Percentiles rank a stretch among this genome's conserved stretches.
Evolutionary conservation across 2,113 vertebrate genomes (phyloP).

Genomic region (Lathamus discolor): DNA sequence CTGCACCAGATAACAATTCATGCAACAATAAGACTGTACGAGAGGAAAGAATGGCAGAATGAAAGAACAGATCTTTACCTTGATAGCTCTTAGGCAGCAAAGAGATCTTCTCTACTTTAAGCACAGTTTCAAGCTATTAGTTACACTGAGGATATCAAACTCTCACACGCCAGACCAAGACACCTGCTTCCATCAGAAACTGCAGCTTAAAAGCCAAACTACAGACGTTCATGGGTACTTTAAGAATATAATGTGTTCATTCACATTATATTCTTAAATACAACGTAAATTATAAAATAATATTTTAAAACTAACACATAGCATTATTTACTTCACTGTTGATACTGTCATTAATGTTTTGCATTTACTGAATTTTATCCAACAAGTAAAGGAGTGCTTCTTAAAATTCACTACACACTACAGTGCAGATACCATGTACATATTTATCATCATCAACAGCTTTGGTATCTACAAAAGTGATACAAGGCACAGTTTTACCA

Average conservation of each 20-base stretch:
- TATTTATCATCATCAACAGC: not conserved
- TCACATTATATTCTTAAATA: not conserved
- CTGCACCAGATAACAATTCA: not conserved
- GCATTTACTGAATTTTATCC: not conserved
- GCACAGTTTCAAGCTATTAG: not conserved
- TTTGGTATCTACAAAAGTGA: not conserved
- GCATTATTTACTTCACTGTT: not conserved
- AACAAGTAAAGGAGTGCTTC: not conserved
- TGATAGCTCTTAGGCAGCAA: not conserved
- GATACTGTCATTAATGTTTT: not conserved
- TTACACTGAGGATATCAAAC: not conserved
- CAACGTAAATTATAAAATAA: not conserved
- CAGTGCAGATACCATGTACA: not conserved
- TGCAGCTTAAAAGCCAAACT: not conserved
- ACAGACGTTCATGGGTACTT: not conserved
- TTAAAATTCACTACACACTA: not conserved
- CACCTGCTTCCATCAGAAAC: not conserved
- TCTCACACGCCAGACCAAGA: not conserved
- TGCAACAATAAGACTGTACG: not conserved
- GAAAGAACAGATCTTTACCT: not conserved
- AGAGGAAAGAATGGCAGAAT: not conserved
- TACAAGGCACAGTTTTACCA: not conserved
- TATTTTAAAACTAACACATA: not conserved
- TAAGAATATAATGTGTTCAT: not conserved
- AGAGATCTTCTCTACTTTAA: not conserved